Percentiles rank a stretch among this genome's conserved stretches.
Conservation (phyloP, 2,797 vertebrate species). For the Chanos chanos region DNA sequence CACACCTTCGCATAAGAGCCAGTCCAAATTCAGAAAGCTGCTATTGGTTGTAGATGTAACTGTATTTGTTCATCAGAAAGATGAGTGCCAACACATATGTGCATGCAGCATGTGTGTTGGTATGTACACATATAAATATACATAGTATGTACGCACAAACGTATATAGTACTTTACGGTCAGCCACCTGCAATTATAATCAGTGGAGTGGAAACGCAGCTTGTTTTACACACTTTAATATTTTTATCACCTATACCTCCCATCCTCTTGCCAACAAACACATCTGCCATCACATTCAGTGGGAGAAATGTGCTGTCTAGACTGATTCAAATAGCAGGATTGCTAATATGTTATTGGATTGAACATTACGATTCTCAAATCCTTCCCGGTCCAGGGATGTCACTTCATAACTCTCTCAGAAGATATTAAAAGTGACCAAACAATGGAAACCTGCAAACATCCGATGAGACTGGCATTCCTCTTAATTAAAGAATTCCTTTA, state of each 20-base stretch:
- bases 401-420: slow-evolving; percentile 29
- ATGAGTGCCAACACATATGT: no score
- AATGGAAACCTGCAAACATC: slow-evolving; percentile 11
- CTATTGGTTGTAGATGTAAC: not conserved
- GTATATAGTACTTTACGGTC: no score
- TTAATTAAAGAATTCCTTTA: slow-evolving; percentile 10
- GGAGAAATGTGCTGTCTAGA: no score
- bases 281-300: no score
- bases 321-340: not conserved
- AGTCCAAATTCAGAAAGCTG: not conserved
- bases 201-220: no score
- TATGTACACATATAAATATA: no score
- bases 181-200: no score
- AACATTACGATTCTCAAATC: not conserved
- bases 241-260: no score
- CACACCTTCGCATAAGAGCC: not conserved
- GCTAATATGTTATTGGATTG: not conserved
- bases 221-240: no score
- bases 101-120: no score
- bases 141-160: no score
- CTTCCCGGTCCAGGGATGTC: slow-evolving; percentile 22
- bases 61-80: not conserved
- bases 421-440: slow-evolving; percentile 20
- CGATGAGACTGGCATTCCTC: slow-evolving; percentile 14
- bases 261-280: no score